A percentile compares a stretch with the other conserved stretches of the same genome.
These are phyloP conservation scores for Antechinus stuartii DNA, from an alignment of 2,113 vertebrate genomes.

Conservation along the genomic window DNA sequence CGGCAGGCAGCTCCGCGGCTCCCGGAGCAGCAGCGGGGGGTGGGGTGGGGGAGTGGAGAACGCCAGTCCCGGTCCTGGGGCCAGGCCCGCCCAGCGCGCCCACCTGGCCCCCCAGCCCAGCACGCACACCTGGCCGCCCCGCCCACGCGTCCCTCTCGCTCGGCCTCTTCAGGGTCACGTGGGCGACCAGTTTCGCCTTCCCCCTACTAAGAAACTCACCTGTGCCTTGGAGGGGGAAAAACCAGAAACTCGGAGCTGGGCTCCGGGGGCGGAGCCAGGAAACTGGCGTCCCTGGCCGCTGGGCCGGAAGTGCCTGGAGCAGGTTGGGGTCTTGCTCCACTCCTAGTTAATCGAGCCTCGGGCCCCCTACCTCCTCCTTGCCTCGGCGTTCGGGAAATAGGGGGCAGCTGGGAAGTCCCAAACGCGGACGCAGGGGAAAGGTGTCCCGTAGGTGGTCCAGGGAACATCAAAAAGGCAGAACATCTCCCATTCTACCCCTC, in stretches of 20 bases:
- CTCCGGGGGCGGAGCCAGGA: constrained; percentile 20
- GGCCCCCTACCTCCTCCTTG: too few species aligned
- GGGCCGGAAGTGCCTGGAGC: not conserved
- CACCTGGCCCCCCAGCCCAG: not conserved
- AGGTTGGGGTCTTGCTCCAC: not conserved
- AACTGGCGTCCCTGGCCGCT: not conserved
- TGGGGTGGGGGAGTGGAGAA: too few species aligned
- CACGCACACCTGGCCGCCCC: not conserved
- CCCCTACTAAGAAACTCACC: constrained; percentile 38
- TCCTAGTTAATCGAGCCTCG: too few species aligned
- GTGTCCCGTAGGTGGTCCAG: too few species aligned
- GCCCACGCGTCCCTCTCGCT: not conserved
- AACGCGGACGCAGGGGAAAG: not conserved
- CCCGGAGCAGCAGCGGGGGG: not conserved
- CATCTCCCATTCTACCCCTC: not conserved
- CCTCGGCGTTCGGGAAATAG: too few species aligned
- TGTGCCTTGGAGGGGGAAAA: not conserved
- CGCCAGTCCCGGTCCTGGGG: not conserved
- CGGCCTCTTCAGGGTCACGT: not conserved
- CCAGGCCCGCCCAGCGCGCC: not conserved
- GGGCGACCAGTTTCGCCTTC: not conserved
- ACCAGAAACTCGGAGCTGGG: not conserved
- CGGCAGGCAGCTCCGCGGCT: not conserved
- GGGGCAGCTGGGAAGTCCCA: too few species aligned
- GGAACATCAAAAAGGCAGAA: not conserved